These are phyloP conservation scores for Eupithecia pulchellata DNA, from an alignment of 2,888 invertebrate species.

Conservation along the genomic window DNA sequence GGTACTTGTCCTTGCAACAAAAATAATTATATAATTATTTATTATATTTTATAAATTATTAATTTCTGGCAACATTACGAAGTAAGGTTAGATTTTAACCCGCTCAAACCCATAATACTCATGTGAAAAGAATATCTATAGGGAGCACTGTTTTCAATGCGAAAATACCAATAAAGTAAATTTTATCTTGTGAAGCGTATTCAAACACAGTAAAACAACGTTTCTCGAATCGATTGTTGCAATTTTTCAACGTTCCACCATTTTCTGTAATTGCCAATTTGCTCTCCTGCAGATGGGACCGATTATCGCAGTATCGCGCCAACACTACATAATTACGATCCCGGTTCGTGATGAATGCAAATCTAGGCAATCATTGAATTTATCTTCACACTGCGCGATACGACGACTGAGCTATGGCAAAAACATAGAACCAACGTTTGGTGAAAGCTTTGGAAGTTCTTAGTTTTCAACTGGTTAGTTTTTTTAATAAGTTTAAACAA, in stretches of 20 bases:
- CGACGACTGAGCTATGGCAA: background rate
- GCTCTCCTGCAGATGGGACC: constrained; percentile 4
- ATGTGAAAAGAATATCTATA: background rate
- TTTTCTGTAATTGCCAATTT: constrained; percentile 15
- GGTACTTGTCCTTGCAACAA: too few species aligned
- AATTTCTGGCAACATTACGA: too few species aligned
- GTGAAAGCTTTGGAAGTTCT: too few species aligned
- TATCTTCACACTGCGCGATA: background rate
- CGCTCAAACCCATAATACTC: too few species aligned
- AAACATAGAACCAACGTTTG: too few species aligned
- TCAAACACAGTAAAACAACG: background rate
- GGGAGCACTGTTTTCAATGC: background rate
- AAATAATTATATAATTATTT: too few species aligned
- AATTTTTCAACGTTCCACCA: constrained; percentile 10
- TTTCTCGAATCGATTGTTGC: background rate
- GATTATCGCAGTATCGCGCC: constrained; percentile 10
- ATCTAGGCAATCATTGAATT: constrained; percentile 39
- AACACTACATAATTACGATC: constrained; percentile 35
- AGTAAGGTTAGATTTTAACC: too few species aligned
- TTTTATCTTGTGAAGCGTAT: background rate
- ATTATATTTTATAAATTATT: too few species aligned
- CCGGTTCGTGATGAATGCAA: constrained; percentile 41
- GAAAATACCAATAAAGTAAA: too few species aligned
- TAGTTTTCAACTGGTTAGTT: too few species aligned
- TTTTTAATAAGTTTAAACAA: too few species aligned